Base-by-base conservation (phyloP, 2,888 invertebrate genomes). In the Amaurobius ferox region DNA sequence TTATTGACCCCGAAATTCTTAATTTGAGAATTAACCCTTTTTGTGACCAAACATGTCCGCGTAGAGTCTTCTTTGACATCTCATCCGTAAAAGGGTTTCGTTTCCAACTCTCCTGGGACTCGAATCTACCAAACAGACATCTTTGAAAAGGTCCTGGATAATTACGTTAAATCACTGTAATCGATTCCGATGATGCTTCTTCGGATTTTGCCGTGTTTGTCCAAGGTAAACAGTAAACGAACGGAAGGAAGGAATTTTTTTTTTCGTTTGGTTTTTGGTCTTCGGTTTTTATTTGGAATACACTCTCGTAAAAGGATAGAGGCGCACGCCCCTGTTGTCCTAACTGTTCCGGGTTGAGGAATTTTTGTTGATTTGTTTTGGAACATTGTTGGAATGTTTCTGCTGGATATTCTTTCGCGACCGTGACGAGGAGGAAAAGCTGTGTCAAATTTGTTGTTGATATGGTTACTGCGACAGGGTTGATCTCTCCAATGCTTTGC, bases 131-230 rank as follows among this genome's bases (percentile, higher is more conserved):
- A 44, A 55, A 19, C 68, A 35, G 44, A 67, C 55, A 28, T 35
- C 74, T 61, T 76, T 77, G 66, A 66, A 66, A 83, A 79, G 72
- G 72, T 71, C 79, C 66, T 9, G 48, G 83, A 83, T 83, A 83
- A 83, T 83, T 83, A 76, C 77, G 77, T 85, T 78, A 85, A 85
- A 78, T 85, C 83, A 85, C 83, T 66, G 83, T 72, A 85, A 85
- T 85, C 83, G 83, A 85, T 77, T 85, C 39, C 26, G 48, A 85
- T 64, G 77, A 77, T 61, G 76, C 81, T 76, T 76, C 70, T 76
- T 39, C 64, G 64, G 76, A 83, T 77, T 78, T 77, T 39, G 67
- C 71, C 44, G 30, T 80, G 80, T 80, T 80, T 67, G 80, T 48
- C 72, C 26, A 48, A 48, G 39, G 83, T 77, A 85, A 85, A 85